These are phyloP conservation scores for Podotricha telesiphe DNA, from an alignment of 2,888 invertebrate genomes.

Conservation along the genomic window DNA sequence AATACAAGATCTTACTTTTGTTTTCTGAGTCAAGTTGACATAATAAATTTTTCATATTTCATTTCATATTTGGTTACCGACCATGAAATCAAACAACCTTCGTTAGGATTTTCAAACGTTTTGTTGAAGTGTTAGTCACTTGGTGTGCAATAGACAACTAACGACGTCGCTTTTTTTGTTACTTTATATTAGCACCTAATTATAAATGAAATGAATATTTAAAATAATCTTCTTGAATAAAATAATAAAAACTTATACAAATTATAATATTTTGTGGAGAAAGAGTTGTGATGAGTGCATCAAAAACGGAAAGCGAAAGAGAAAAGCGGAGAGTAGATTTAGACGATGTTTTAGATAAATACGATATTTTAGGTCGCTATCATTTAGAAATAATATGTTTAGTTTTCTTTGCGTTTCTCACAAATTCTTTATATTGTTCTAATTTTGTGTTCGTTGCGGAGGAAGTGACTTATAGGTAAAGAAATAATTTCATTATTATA, in stretches of 20 bases:
- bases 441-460: constrained; percentile 57
- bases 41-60: background rate
- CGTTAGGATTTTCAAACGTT: background rate
- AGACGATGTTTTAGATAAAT: constrained; percentile 55
- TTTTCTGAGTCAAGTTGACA: no score
- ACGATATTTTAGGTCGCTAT: constrained; percentile 52
- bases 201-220: background rate
- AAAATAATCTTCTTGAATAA: background rate
- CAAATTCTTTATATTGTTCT: constrained; percentile 50
- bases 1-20: no score
- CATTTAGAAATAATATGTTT: constrained; percentile 49
- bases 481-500: background rate
- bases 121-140: background rate
- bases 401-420: constrained; percentile 49
- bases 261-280: no score
- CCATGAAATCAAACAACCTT: constrained; percentile 4
- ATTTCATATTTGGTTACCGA: background rate
- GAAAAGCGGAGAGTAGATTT: constrained; percentile 50
- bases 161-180: constrained; percentile 6
- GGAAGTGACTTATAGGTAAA: constrained; percentile 53
- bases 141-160: constrained; percentile 6
- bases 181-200: background rate
- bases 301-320: constrained; percentile 32
- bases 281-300: constrained; percentile 25
- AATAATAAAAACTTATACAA: background rate